A percentile compares a stretch with the other conserved stretches of the same genome.
phyloP scores from a whole-genome alignment of 1,140 invertebrate species.

The Drosophila orosa region DNA sequence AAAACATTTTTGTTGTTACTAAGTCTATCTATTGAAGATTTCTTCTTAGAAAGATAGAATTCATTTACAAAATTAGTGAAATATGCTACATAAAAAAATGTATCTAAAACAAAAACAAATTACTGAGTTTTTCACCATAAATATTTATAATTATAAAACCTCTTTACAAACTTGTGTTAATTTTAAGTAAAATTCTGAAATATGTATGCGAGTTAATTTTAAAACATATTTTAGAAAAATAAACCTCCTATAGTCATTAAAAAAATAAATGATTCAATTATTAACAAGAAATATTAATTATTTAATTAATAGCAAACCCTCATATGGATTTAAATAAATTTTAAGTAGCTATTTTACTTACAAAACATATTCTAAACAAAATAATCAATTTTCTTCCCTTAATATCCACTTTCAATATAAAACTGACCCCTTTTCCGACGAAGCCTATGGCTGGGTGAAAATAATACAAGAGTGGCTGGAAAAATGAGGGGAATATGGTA shows the following conservation, averaged over 20 bases:
- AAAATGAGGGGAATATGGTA: conserved; percentile 30
- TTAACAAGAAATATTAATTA: background rate
- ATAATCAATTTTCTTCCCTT: background rate
- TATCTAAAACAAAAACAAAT: no score
- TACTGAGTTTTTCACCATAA: background rate
- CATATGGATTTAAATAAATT: background rate
- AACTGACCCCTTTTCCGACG: background rate
- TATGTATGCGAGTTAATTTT: background rate
- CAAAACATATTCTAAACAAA: background rate
- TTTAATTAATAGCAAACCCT: background rate
- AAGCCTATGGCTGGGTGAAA: conserved; percentile 11
- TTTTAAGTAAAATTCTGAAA: background rate
- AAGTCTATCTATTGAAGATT: no score
- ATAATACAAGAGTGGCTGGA: conserved; percentile 27
- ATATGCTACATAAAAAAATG: no score
- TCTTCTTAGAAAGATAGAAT: no score
- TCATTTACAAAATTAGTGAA: no score
- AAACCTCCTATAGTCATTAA: background rate
- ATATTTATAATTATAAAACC: background rate
- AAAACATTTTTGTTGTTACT: no score
- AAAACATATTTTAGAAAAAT: background rate
- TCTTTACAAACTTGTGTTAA: background rate
- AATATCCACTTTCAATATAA: background rate
- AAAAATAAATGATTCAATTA: background rate
- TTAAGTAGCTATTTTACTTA: no score